These are phyloP conservation scores for Caenorhabditis macrosperma DNA, from an alignment of 2,888 invertebrate species.

Conservation along the genomic window DNA sequence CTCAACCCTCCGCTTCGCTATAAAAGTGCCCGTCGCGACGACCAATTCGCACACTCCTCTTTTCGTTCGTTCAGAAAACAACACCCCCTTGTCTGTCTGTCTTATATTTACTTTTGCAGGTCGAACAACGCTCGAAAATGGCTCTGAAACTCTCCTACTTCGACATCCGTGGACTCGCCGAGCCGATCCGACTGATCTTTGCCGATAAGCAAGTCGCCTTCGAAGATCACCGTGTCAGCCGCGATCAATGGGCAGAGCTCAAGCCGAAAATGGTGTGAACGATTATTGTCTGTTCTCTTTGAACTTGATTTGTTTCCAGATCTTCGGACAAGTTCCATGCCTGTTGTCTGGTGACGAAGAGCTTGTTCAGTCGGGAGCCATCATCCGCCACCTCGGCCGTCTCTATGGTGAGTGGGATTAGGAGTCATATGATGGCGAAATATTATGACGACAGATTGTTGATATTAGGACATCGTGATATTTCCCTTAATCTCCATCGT, in stretches of 20 bases:
- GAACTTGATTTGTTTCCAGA: conserved; percentile 45
- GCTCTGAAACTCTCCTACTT: conserved; percentile 67
- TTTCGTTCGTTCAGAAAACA: background rate
- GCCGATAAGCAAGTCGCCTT: conserved; percentile 68
- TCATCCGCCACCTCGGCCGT: conserved; percentile 72
- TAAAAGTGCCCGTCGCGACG: conserved; percentile 12
- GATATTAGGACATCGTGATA: too few species aligned
- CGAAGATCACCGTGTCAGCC: conserved; percentile 62
- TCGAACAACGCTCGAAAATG: conserved; percentile 22
- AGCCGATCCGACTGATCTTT: conserved; percentile 69
- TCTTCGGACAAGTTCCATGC: conserved; percentile 71
- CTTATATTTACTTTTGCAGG: too few species aligned
- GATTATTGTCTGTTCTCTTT: background rate
- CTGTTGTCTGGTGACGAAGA: conserved; percentile 65
- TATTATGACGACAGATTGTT: too few species aligned
- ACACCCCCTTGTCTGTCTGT: too few species aligned
- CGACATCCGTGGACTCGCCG: conserved; percentile 69
- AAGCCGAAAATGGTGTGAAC: conserved; percentile 64
- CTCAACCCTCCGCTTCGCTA: conserved; percentile 19
- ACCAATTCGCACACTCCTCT: conserved; percentile 4
- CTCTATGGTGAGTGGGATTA: conserved; percentile 58
- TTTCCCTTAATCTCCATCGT: too few species aligned
- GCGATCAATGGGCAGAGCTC: conserved; percentile 63
- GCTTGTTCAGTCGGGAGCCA: conserved; percentile 71
- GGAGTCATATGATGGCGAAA: background rate